A percentile compares a stretch with the other conserved stretches of the same genome.
phyloP scores from a whole-genome alignment of 1,140 invertebrate species.

The Diachasma alloeum region DNA sequence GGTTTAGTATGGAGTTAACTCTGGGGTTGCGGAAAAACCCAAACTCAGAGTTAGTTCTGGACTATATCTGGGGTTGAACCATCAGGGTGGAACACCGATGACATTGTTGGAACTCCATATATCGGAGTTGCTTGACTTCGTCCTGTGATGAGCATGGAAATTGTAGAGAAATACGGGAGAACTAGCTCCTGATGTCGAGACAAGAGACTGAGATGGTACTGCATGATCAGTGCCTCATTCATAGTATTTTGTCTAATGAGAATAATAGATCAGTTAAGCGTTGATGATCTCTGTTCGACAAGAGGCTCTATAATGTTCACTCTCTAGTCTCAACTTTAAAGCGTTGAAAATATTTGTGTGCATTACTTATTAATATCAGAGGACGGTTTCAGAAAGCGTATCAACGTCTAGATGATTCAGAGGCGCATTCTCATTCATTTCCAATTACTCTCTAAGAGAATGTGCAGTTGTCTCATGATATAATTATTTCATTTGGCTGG shows the following conservation, averaged over 20 bases:
- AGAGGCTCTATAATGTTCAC: constrained; percentile 79
- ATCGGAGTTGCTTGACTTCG: constrained; percentile 78
- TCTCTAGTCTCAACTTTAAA: not conserved
- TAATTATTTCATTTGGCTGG: too few species aligned
- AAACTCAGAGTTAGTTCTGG: too few species aligned
- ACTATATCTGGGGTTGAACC: too few species aligned
- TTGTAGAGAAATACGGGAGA: constrained; percentile 58
- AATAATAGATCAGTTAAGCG: constrained; percentile 80
- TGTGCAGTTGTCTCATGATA: not conserved
- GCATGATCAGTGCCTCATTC: constrained; percentile 89
- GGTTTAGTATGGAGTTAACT: too few species aligned
- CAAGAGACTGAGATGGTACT: constrained; percentile 87
- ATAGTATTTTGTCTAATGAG: constrained; percentile 88
- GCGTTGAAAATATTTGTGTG: not conserved
- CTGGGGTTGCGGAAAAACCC: too few species aligned
- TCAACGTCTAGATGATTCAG: not conserved
- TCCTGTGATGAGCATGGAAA: constrained; percentile 71
- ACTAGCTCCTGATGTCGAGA: constrained; percentile 69
- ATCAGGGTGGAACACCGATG: constrained; percentile 81
- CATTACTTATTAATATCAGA: not conserved
- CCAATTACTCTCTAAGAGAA: not conserved
- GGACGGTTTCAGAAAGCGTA: not conserved
- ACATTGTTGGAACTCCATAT: constrained; percentile 75
- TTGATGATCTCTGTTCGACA: constrained; percentile 86
- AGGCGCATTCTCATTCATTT: not conserved